Evolutionary conservation across 2,113 vertebrate genomes (phyloP).

Genomic region (Ameiurus melas): DNA sequence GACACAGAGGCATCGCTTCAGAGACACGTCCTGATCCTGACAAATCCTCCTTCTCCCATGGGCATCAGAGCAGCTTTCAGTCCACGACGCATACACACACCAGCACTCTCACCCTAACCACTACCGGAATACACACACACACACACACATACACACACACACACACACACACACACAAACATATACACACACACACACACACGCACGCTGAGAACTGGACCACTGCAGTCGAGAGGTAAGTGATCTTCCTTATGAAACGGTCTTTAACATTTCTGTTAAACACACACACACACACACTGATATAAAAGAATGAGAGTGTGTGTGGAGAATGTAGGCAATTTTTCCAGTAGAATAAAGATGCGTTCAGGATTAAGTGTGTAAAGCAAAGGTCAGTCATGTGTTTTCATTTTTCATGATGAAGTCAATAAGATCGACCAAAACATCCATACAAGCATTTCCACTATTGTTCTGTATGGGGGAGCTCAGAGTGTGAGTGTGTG

Average conservation of each 20-base stretch:
- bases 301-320: not conserved
- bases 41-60: conserved; percentile 30
- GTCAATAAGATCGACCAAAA: not conserved
- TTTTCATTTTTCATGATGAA: not conserved
- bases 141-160: not conserved
- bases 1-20: conserved; percentile 1
- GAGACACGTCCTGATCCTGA: conserved; percentile 5
- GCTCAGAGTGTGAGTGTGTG: not conserved
- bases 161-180: not conserved
- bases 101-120: conserved; percentile 24
- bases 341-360: not conserved
- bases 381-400: not conserved
- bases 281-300: not conserved
- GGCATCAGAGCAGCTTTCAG: conserved; percentile 29
- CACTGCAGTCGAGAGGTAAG: conserved; percentile 41
- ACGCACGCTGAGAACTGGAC: conserved; percentile 32
- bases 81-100: not conserved
- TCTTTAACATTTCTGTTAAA: not conserved
- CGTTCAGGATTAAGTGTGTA: not conserved
- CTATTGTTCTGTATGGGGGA: not conserved
- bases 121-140: conserved; percentile 37
- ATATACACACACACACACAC: not conserved
- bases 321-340: not conserved
- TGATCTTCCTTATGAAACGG: not conserved
- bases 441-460: not conserved